A percentile compares a stretch with the other conserved stretches of the same genome.
These are phyloP conservation scores for Gnathonemus longibarbis DNA, from an alignment of 2,113 vertebrate genomes.

Conservation along the genomic window DNA sequence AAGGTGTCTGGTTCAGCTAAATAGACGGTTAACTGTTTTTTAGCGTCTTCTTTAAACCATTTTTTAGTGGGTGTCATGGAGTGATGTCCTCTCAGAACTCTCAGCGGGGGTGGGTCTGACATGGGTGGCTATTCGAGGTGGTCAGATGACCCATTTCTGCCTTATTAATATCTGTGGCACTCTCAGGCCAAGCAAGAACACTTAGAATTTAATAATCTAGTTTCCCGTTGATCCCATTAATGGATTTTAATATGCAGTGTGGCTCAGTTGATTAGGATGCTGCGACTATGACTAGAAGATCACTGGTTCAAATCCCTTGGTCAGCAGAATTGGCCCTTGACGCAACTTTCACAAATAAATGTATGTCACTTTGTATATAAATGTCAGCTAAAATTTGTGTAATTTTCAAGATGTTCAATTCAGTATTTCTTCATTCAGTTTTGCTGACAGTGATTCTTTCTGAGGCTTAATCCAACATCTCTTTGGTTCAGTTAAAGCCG, in stretches of 20 bases:
- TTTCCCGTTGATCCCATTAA: neutral
- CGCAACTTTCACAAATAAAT: neutral
- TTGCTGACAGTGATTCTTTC: neutral
- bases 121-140: neutral
- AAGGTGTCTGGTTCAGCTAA: neutral
- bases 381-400: neutral
- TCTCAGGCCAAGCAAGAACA: neutral
- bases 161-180: neutral
- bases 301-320: neutral
- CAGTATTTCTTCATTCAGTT: neutral
- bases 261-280: neutral
- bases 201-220: neutral
- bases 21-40: neutral
- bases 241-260: neutral
- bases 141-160: conserved; percentile 8
- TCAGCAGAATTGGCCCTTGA: neutral
- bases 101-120: conserved; percentile 12
- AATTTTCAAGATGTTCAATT: neutral
- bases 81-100: neutral
- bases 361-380: neutral
- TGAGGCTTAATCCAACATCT: neutral
- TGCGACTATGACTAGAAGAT: neutral
- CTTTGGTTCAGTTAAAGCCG: neutral
- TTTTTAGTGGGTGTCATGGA: neutral
- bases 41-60: neutral